Base-by-base conservation (phyloP, 2,888 invertebrate genomes). In the Troides aeacus region DNA sequence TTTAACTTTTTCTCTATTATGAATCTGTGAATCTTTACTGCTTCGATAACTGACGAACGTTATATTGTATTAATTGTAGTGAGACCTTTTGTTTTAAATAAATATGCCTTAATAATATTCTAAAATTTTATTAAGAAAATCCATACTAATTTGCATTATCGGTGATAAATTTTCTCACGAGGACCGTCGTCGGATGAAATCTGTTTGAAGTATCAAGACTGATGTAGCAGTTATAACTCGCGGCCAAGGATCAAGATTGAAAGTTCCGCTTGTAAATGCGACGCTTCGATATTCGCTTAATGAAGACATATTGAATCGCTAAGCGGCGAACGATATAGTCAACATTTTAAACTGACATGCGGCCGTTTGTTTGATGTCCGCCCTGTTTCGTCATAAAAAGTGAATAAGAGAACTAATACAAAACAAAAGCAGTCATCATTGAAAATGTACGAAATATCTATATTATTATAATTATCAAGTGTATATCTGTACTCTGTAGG, bases 291-390 rank as follows among this genome's bases (percentile, higher is more conserved):
- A 87, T 88, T 86, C 89, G 78, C 87, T 89, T 92, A 92, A 92
- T 92, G 92, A 92, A 92, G 92, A 92, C 92, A 92, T 92, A 92
- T 92, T 92, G 92, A 91, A 90, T 89, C 89, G 89, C 88, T 84
- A 87, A 89, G 84, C 89, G 86, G 86, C 86, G 79, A 84, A 83
- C 81, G 89, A 86, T 88, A 88, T 90, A 89, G 86, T 84, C 89
- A 86, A 88, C 86, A 88, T 85, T 88, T 78, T 88, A 90, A 90
- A 90, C 89, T 90, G 91, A 90, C 89, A 77, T 85, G 89, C 86
- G 86, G 87, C 77, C 79, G 85, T 86, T 90, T 87, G 87, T 84
- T 80, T 75, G 72, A 66, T 60, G 80, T 67, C 64, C 61, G 42
- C 46, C 4, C 17, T 57, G 24, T 60, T 62, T 63, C 30, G 50